Conservation (phyloP, 2,797 vertebrate genomes). For the Gymnodraco acuticeps region DNA sequence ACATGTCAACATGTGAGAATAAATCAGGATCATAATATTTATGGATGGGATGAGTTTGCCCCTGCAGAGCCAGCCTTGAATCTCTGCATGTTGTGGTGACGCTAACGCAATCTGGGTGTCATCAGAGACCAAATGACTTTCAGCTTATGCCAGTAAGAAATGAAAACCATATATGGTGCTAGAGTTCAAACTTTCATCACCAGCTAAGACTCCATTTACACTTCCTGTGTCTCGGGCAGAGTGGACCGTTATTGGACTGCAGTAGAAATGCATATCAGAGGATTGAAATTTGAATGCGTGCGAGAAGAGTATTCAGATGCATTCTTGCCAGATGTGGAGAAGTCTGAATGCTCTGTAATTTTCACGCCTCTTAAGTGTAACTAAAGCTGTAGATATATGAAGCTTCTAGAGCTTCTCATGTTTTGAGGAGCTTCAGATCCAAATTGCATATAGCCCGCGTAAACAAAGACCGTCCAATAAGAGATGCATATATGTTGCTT, state of each 20-base stretch:
- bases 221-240: not conserved
- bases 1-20: constrained; percentile 66
- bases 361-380: not conserved
- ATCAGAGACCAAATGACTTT: constrained; percentile 20
- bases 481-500: not conserved
- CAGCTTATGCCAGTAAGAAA: constrained; percentile 5
- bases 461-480: not conserved
- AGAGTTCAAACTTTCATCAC: constrained; percentile 13
- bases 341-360: not conserved
- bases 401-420: too few species aligned
- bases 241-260: not conserved
- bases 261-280: not conserved
- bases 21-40: constrained; percentile 46
- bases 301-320: not conserved
- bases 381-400: too few species aligned
- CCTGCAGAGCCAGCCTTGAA: constrained; percentile 51
- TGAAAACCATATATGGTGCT: constrained; percentile 2
- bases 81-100: constrained; percentile 23
- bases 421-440: not conserved
- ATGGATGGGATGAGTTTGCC: constrained; percentile 40
- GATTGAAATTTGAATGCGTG: too few species aligned
- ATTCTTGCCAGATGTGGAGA: not conserved
- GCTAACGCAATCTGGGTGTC: not conserved
- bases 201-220: constrained; percentile 14
- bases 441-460: not conserved